Evolutionary conservation across 2,888 invertebrate genomes (phyloP), one percentile per base, ranked within the genome.

Genomic region (Acrobasis consociella): DNA sequence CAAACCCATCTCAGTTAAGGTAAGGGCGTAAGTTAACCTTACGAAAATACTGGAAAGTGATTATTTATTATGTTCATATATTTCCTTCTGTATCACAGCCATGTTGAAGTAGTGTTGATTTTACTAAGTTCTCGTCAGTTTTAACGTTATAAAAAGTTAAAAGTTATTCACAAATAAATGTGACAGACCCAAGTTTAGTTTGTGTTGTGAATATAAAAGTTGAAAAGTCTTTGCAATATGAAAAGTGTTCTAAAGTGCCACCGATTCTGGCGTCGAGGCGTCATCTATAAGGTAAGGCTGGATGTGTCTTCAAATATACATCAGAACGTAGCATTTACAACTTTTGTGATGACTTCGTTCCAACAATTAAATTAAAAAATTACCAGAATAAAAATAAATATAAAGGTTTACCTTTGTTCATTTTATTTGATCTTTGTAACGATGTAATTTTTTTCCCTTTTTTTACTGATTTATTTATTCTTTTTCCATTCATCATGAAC

Each of bases 81-180:
- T 89, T 90, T 91, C 87, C 89, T 91, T 85, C 89, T 85, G 83
- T 86, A 91, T 88, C 88, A 91, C 92, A 92, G 91, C 91, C 91
- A 92, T 92, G 91, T 92, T 91, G 87, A 89, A 91, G 90, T 92
- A 92, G 91, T 92, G 92, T 91, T 91, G 86, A 86, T 89, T 91
- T 89, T 86, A 83, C 76, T 91, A 85, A 89, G 91, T 91, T 91
- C 80, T 85, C 87, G 86, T 86, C 89, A 86, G 88, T 89, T n/a
- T n/a, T 85, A 86, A 84, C 78, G 89, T 87, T 82, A 64, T 76
- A 74, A 79, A 85, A 90, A 90, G 87, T 89, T 85, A 81, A 78
- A 87, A 89, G 89, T 90, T 88, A 82, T 80, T 88, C 90, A 91
- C 91, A 87, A 92, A 90, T 92, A 85, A 76, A 87, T 87, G 91